Percentiles rank a stretch among this genome's conserved stretches.
These are phyloP conservation scores for Melieria picta DNA, from an alignment of 2,888 invertebrate genomes.

Conservation along the genomic window DNA sequence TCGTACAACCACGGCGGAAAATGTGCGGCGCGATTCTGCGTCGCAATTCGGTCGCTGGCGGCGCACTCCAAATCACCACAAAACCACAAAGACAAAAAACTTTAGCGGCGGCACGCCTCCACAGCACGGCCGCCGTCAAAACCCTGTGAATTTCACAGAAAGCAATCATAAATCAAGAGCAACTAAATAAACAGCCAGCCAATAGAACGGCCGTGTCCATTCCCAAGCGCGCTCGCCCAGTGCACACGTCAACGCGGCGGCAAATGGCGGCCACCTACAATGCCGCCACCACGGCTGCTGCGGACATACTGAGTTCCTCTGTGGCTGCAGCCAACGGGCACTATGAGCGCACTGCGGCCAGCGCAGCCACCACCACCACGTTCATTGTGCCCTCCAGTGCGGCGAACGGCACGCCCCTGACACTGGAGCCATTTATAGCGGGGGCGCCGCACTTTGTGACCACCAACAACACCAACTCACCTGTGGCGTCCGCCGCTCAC, in stretches of 20 bases:
- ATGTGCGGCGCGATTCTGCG: slow-evolving; percentile 22
- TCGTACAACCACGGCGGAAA: neutral
- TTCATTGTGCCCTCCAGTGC: slow-evolving; percentile 56
- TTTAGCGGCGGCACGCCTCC: slow-evolving; percentile 18
- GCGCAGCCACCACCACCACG: slow-evolving; percentile 47
- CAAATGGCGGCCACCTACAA: slow-evolving; percentile 59
- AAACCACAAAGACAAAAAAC: neutral
- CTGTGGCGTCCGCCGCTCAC: slow-evolving; percentile 35
- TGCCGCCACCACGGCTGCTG: slow-evolving; percentile 41
- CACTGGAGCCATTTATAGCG: slow-evolving; percentile 54
- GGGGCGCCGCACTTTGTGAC: slow-evolving; percentile 52
- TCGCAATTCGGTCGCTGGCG: slow-evolving; percentile 26
- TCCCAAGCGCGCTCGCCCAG: neutral
- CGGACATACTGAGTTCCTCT: slow-evolving; percentile 56
- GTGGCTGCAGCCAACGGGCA: slow-evolving; percentile 46
- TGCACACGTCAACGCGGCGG: slow-evolving; percentile 25
- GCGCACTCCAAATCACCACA: neutral
- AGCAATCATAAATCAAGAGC: slow-evolving; percentile 13
- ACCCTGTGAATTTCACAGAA: neutral
- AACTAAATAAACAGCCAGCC: slow-evolving; percentile 9
- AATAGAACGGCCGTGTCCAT: slow-evolving; percentile 10
- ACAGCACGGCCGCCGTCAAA: neutral
- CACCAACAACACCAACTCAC: slow-evolving; percentile 42
- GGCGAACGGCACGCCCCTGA: slow-evolving; percentile 41
- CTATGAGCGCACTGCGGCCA: slow-evolving; percentile 44